These are phyloP conservation scores for Gymnarchus niloticus DNA, from an alignment of 2,113 vertebrate species.

Conservation along the genomic window DNA sequence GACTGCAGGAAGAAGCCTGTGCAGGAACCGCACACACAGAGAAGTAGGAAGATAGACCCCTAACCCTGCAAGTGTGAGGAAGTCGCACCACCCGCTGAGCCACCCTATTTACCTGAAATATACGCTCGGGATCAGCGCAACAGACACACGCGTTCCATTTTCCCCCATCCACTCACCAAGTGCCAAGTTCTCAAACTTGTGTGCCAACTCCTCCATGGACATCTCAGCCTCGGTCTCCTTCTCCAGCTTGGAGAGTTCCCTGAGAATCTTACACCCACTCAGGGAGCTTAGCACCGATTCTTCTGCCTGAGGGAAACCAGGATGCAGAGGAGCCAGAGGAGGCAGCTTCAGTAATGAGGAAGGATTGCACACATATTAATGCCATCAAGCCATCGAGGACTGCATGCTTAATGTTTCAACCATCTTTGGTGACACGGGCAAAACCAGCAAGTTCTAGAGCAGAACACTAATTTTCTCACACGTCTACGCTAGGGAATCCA, in stretches of 20 bases:
- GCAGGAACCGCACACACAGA: not conserved
- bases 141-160: not conserved
- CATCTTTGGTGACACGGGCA: not conserved
- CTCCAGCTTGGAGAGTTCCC: slow-evolving; percentile 72
- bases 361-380: not conserved
- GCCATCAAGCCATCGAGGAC: not conserved
- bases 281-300: slow-evolving; percentile 74
- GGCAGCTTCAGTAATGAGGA: not conserved
- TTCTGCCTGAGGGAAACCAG: slow-evolving; percentile 52
- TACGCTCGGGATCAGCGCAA: not conserved
- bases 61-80: not conserved
- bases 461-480: not conserved
- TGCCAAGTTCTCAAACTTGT: slow-evolving; percentile 73
- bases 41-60: not conserved
- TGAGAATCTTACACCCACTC: slow-evolving; percentile 70
- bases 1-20: too few relatives aligned
- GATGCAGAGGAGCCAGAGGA: not conserved
- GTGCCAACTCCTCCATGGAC: slow-evolving; percentile 69
- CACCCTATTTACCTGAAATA: not conserved
- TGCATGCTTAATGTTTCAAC: not conserved
- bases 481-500: not conserved
- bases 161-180: slow-evolving; percentile 58
- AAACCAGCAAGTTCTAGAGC: not conserved
- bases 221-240: slow-evolving; percentile 63
- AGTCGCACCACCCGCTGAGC: too few relatives aligned